Percentiles rank a stretch among this genome's conserved stretches.
phyloP scores from a whole-genome alignment of 2,888 invertebrate genomes.

The Drosophila neonasuta region DNA sequence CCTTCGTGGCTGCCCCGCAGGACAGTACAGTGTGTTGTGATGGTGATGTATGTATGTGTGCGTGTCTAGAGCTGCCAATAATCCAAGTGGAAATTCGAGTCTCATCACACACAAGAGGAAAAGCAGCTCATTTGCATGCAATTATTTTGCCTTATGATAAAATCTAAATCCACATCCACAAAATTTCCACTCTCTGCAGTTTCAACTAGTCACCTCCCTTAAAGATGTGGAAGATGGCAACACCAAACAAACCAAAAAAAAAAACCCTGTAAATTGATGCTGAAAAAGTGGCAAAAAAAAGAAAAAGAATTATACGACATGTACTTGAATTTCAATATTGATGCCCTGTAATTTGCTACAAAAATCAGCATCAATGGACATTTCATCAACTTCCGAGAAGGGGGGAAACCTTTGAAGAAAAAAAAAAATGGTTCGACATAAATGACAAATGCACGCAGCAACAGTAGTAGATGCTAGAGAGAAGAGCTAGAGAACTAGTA shows the following conservation, averaged over 20 bases:
- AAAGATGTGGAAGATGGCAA: not conserved
- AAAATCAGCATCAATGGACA: constrained; percentile 66
- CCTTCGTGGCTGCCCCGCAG: not conserved
- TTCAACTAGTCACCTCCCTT: not conserved
- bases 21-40: not conserved
- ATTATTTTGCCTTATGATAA: constrained; percentile 52
- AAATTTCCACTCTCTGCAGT: not conserved
- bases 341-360: constrained; percentile 65
- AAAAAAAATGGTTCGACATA: constrained; percentile 35
- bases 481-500: constrained; percentile 1
- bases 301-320: constrained; percentile 44
- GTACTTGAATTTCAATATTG: constrained; percentile 67
- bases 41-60: not conserved
- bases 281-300: constrained; percentile 36
- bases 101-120: constrained; percentile 7
- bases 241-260: not conserved
- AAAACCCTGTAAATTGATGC: constrained; percentile 6
- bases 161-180: not conserved
- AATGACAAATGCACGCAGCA: constrained; percentile 69
- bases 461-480: constrained; percentile 16
- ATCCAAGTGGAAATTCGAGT: constrained; percentile 20
- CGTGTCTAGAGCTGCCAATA: constrained; percentile 16
- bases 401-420: constrained; percentile 3
- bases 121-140: constrained; percentile 66
- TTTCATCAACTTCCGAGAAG: constrained; percentile 54